These are phyloP conservation scores for Notechis scutatus DNA, from an alignment of 2,113 vertebrate genomes.

Conservation along the genomic window DNA sequence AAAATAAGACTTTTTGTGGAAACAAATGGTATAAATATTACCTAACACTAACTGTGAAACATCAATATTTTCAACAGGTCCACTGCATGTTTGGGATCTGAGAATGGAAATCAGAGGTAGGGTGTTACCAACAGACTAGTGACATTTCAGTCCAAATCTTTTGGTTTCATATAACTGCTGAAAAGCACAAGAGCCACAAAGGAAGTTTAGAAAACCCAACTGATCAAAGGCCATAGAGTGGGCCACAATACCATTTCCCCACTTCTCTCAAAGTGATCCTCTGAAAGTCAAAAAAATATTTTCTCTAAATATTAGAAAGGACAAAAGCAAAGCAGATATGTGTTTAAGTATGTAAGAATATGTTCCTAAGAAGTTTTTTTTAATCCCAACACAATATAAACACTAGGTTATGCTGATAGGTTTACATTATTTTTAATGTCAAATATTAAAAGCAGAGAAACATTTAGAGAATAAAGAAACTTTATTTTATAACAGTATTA, in stretches of 20 bases:
- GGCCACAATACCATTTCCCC: neutral
- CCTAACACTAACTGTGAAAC: neutral
- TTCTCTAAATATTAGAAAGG: neutral
- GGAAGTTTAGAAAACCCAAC: neutral
- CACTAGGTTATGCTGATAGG: neutral
- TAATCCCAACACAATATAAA: neutral
- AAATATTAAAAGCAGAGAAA: slow-evolving; percentile 14
- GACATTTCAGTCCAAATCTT: neutral
- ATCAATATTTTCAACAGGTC: neutral
- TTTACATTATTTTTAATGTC: neutral
- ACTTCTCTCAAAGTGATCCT: neutral
- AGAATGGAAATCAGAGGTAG: neutral
- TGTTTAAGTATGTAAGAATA: neutral
- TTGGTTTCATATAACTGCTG: neutral
- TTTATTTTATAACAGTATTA: slow-evolving; percentile 98
- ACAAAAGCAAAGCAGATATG: neutral
- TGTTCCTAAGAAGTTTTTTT: neutral
- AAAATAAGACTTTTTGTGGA: neutral
- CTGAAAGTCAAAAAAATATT: neutral
- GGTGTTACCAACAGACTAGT: neutral
- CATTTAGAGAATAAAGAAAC: slow-evolving; percentile 86
- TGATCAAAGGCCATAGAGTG: neutral
- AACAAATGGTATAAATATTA: neutral
- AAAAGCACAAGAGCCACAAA: neutral
- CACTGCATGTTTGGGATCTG: neutral